Conservation (phyloP, 2,113 vertebrate species). For the Tor tambroides region DNA sequence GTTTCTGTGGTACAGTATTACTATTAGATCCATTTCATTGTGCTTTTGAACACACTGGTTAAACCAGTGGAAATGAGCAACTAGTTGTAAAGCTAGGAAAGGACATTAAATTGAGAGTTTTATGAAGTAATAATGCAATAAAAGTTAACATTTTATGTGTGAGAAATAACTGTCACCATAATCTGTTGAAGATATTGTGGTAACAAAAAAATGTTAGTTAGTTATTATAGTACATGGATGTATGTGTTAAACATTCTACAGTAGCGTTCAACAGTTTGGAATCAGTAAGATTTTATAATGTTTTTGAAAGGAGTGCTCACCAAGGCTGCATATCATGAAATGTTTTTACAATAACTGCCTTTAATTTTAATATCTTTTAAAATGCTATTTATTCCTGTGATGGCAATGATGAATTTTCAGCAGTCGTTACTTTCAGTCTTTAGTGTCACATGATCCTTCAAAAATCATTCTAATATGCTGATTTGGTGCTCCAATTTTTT, state of each 20-base stretch:
- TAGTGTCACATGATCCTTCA: background rate
- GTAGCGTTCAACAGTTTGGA: too few species aligned
- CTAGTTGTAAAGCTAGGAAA: too few species aligned
- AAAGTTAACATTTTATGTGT: conserved; percentile 15
- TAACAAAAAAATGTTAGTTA: background rate
- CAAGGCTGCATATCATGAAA: too few species aligned
- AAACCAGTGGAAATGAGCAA: too few species aligned
- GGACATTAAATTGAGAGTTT: background rate
- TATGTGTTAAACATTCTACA: too few species aligned
- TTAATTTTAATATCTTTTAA: background rate
- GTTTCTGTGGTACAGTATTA: too few species aligned
- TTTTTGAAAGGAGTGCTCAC: too few species aligned
- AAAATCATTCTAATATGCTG: background rate
- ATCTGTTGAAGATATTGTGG: background rate
- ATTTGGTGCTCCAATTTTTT: background rate
- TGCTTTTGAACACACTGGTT: too few species aligned
- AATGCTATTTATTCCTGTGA: background rate
- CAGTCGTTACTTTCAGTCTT: background rate
- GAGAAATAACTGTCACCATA: background rate
- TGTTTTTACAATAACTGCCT: too few species aligned
- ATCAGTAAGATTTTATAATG: too few species aligned
- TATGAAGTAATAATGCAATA: background rate
- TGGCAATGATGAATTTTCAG: background rate
- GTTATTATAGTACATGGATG: background rate
- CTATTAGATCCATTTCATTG: too few species aligned